A percentile compares a stretch with the other conserved stretches of the same genome.
These are phyloP conservation scores for Hydrolagus affinis DNA, from an alignment of 2,113 vertebrate species.

Conservation along the genomic window DNA sequence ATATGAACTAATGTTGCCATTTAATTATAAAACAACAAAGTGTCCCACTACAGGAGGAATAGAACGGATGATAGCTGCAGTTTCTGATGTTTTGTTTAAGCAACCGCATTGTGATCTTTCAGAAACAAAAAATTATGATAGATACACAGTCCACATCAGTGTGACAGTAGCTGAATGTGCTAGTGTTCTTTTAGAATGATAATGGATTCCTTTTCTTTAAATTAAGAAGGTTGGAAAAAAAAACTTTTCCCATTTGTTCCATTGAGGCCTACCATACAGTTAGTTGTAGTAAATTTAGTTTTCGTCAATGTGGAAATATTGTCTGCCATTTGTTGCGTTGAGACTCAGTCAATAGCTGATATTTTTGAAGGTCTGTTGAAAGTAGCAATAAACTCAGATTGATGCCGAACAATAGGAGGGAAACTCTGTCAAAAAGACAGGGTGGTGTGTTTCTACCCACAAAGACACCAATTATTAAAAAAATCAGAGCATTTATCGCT, in stretches of 20 bases:
- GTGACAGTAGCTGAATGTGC: not conserved
- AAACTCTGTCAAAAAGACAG: not conserved
- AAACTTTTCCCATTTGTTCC: not conserved
- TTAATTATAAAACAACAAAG: constrained; percentile 79
- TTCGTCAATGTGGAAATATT: not conserved
- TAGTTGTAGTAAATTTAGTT: not conserved
- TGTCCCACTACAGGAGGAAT: constrained; percentile 53
- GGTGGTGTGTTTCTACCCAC: not conserved
- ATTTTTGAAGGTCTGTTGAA: not conserved
- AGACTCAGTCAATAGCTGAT: not conserved
- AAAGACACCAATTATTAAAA: not conserved
- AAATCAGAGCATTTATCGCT: too few species aligned
- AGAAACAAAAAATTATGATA: constrained; percentile 30
- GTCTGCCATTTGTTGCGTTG: too few species aligned
- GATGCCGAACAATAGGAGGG: not conserved
- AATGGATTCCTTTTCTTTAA: not conserved
- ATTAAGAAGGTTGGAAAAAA: not conserved
- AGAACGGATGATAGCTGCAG: constrained; percentile 77
- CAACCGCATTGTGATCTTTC: constrained; percentile 46
- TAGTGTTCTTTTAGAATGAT: not conserved
- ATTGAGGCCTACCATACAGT: not conserved
- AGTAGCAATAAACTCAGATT: not conserved
- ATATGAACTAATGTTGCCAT: constrained; percentile 76
- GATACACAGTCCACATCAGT: not conserved
- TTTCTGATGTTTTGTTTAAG: constrained; percentile 63